phyloP scores from a whole-genome alignment of 2,888 invertebrate genomes.

The Euphydryas editha region DNA sequence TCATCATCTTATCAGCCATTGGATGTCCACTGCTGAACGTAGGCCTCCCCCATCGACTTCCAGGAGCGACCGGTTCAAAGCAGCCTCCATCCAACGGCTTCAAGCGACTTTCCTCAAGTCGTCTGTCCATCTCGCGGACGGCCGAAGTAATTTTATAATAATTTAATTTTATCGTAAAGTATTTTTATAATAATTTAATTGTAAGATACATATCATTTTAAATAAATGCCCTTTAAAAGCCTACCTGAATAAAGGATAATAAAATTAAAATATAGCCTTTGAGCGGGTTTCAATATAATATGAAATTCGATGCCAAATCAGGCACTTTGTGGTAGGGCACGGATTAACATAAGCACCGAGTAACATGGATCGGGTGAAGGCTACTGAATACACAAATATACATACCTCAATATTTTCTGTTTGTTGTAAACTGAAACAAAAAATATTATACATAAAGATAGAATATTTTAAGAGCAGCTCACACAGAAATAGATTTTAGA shows the following conservation, averaged over 20 bases:
- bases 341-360: conserved; percentile 25
- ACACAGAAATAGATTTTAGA: not conserved
- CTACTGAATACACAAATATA: conserved; percentile 21
- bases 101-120: too few species aligned
- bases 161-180: too few species aligned
- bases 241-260: conserved; percentile 23
- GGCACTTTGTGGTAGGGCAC: conserved; percentile 20
- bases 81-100: too few species aligned
- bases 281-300: conserved; percentile 22
- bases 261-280: conserved; percentile 25
- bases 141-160: too few species aligned
- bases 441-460: not conserved
- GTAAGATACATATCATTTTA: too few species aligned
- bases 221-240: not conserved
- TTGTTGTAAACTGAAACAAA: conserved; percentile 22
- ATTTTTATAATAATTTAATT: too few species aligned
- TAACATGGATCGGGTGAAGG: conserved; percentile 22
- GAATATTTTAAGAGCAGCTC: not conserved
- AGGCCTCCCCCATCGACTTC: too few species aligned
- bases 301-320: conserved; percentile 26
- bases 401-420: conserved; percentile 17
- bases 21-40: too few species aligned
- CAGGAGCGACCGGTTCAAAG: too few species aligned
- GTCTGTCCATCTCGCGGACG: too few species aligned
- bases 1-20: too few species aligned